Evolutionary conservation across 2,888 invertebrate genomes (phyloP).

Genomic region (Yponomeuta plumbellus): DNA sequence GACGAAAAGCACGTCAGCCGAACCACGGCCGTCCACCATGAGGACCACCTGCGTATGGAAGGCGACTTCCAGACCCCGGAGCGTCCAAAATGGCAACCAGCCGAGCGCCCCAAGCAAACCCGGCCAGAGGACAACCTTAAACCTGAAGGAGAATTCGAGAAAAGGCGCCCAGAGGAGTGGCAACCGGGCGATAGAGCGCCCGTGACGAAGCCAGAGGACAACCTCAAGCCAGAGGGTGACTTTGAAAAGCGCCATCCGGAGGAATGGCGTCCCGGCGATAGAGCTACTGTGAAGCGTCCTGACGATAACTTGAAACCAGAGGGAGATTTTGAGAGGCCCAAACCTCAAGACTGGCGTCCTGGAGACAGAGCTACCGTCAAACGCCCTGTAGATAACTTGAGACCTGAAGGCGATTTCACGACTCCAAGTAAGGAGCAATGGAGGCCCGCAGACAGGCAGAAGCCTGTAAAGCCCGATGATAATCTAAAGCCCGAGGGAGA

Average conservation of each 20-base stretch:
- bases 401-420: slow-evolving; percentile 51
- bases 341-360: slow-evolving; percentile 57
- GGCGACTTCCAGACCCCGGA: slow-evolving; percentile 79
- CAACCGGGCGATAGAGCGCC: slow-evolving; percentile 45
- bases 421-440: slow-evolving; percentile 39
- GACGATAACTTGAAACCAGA: slow-evolving; percentile 74
- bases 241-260: slow-evolving; percentile 64
- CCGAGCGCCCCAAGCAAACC: slow-evolving; percentile 75
- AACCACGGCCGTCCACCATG: slow-evolving; percentile 77
- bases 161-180: slow-evolving; percentile 46
- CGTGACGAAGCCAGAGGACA: slow-evolving; percentile 68
- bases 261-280: slow-evolving; percentile 69
- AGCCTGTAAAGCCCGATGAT: slow-evolving; percentile 52
- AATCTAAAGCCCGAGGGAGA: slow-evolving; percentile 69
- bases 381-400: slow-evolving; percentile 54
- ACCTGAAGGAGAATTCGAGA: slow-evolving; percentile 49
- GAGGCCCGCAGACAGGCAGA: slow-evolving; percentile 55
- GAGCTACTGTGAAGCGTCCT: slow-evolving; percentile 52
- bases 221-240: slow-evolving; percentile 75
- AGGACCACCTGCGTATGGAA: slow-evolving; percentile 83
- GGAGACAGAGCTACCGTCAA: slow-evolving; percentile 60
- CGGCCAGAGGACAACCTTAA: slow-evolving; percentile 63
- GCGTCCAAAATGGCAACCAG: slow-evolving; percentile 68
- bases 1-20: slow-evolving; percentile 80
- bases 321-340: slow-evolving; percentile 58